Percentiles rank a stretch among this genome's conserved stretches.
phyloP scores from a whole-genome alignment of 64 coral and sea anemone species.

The Pachyseris speciosa region DNA sequence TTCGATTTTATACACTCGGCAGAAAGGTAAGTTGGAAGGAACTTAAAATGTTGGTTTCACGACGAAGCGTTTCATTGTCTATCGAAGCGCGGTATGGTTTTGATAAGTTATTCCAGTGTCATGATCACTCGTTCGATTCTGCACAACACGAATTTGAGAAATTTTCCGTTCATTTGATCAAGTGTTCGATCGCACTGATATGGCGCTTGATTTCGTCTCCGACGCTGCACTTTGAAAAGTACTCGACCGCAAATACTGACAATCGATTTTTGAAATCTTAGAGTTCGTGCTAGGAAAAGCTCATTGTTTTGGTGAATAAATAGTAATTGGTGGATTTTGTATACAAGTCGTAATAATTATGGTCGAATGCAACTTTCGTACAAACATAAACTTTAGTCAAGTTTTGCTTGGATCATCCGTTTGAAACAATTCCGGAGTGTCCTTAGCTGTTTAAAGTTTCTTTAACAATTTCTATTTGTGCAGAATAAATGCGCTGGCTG shows the following conservation, averaged over 20 bases:
- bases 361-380: neutral
- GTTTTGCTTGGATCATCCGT: neutral
- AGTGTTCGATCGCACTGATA: neutral
- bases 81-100: neutral
- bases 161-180: slow-evolving; percentile 17
- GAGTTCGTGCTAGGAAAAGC: slow-evolving; percentile 11
- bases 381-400: neutral
- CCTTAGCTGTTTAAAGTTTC: too few species aligned
- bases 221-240: neutral
- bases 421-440: neutral
- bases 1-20: neutral
- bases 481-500: too few species aligned
- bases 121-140: neutral
- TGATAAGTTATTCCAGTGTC: neutral
- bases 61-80: neutral
- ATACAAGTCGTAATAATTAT: neutral
- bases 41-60: neutral
- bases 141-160: neutral
- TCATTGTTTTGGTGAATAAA: slow-evolving; percentile 26
- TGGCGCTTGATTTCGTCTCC: neutral
- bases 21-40: neutral
- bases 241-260: neutral
- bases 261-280: neutral
- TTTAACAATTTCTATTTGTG: neutral
- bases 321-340: slow-evolving; percentile 6